Percentiles rank a stretch among this genome's conserved stretches.
These are phyloP conservation scores for Psittacus erithacus DNA, from an alignment of 2,113 vertebrate species.

Conservation along the genomic window DNA sequence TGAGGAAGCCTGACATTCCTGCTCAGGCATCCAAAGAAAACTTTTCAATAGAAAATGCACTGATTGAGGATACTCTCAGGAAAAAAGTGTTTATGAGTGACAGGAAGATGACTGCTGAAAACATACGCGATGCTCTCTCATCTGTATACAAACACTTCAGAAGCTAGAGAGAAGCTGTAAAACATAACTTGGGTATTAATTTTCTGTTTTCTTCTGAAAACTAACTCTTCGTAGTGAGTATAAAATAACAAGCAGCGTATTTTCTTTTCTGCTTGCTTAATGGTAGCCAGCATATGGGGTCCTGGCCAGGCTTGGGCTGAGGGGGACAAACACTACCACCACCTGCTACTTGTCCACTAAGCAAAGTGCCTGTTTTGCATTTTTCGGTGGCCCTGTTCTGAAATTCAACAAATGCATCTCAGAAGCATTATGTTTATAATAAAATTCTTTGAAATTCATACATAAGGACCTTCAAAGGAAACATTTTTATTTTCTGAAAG, in stretches of 20 bases:
- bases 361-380: not conserved
- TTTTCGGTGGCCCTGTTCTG: not conserved
- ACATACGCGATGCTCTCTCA: not conserved
- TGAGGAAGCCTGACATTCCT: not conserved
- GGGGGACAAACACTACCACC: fast-evolving
- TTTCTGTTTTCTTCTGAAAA: not conserved
- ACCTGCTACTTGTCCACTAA: not conserved
- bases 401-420: not conserved
- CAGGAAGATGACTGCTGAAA: not conserved
- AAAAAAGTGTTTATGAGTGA: not conserved
- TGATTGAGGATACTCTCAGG: not conserved
- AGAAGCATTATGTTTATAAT: not conserved
- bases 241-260: not conserved
- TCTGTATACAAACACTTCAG: constrained; percentile 3
- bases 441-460: not conserved
- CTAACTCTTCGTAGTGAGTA: not conserved
- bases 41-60: not conserved
- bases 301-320: not conserved
- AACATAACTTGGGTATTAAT: not conserved
- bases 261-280: not conserved
- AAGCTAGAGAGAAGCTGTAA: not conserved
- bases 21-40: constrained; percentile 11
- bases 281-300: not conserved
- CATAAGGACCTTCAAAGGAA: not conserved
- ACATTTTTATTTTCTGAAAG: not conserved